These are phyloP conservation scores for Patagioenas fasciata DNA, from an alignment of 2,113 vertebrate species.

Conservation along the genomic window DNA sequence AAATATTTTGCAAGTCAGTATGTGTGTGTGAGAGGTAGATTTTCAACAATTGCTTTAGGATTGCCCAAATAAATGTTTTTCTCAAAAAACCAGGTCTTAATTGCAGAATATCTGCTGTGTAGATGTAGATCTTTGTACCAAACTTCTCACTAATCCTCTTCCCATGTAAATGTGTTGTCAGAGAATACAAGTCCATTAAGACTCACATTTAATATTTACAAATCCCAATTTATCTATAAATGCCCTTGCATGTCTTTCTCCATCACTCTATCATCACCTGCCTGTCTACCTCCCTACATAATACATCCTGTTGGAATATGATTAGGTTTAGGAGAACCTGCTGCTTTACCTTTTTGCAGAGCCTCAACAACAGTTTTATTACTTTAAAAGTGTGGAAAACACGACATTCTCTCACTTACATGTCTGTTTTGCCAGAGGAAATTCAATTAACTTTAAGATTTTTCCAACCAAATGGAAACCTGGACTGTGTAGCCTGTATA, in stretches of 20 bases:
- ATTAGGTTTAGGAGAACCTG: neutral
- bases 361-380: neutral
- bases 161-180: neutral
- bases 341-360: neutral
- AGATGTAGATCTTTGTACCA: neutral
- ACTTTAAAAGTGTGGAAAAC: neutral
- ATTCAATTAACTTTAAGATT: neutral
- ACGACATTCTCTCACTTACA: neutral
- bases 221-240: neutral
- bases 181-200: neutral
- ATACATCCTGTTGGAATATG: rapidly evolving
- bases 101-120: neutral
- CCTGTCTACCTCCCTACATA: neutral
- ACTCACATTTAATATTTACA: constrained; percentile 12
- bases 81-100: neutral
- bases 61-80: neutral
- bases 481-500: neutral
- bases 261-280: neutral
- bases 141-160: neutral
- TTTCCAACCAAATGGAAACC: neutral
- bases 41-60: neutral
- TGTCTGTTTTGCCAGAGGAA: neutral
- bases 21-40: neutral
- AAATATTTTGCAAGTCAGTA: neutral
- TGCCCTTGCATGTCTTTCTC: neutral